Base-by-base conservation (phyloP, 2,888 invertebrate species). In the Drosophila planitibia region DNA sequence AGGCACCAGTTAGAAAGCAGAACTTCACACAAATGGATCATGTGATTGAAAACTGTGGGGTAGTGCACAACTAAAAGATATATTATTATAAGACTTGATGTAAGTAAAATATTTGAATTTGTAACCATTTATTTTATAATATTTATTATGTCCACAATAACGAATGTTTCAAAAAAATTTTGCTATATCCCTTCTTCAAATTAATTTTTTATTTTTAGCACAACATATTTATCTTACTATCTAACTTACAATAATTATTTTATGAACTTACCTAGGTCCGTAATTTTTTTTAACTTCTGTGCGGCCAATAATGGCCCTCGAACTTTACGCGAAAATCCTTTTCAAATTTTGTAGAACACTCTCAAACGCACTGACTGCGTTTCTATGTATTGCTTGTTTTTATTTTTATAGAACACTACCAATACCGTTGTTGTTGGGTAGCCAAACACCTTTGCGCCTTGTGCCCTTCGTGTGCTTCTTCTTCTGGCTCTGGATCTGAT, bases 221-320 rank as follows among this genome's bases (percentile, higher is more conserved):
- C 3, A 52, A 12, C 16, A 10, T 12, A 3, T n/a, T 5, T 51
- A 12, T 52, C 7, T n/a, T n/a, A 32, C 16, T 35, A 25, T 14
- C 19, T 39, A 49, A 60, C 25, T 35, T 60, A 9, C 9, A 16
- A 32, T 44, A 54, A 16, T 4, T 16, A 10, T 33, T 1, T 22
- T 53, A n/a, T 19, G 0, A n/a, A 55, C 81, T 72, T 76, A 79
- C 78, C 78, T 80, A 81, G 63, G 49, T 72, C 64, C 53, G 44
- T 51, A 72, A 51, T 54, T 32, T 44, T 19, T 25, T 51, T 39
- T 33, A 52, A 62, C 28, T 66, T 67, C 54, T 44, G 25, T 74
- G 60, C 63, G 69, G 60, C 64, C 75, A 54, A n/a, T n/a, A 30
- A 51, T 52, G 74, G 61, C 54, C 62, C 53, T 49, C 47, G 37